phyloP scores from a whole-genome alignment of 1,140 invertebrate species.

The Leptinotarsa texana region DNA sequence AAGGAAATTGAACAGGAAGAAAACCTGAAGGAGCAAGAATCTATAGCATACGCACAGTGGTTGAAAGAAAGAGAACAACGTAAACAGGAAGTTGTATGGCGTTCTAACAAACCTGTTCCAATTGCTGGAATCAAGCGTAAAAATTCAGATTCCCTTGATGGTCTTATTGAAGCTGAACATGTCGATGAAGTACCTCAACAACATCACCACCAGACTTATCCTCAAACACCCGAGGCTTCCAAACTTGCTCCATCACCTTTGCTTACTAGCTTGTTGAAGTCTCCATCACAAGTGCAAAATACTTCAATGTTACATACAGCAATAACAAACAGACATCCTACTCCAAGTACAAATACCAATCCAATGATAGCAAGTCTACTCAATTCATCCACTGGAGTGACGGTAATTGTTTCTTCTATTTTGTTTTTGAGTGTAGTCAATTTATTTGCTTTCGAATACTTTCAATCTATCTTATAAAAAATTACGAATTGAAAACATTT shows the following conservation, averaged over 20 bases:
- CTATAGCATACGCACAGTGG: slow-evolving; percentile 66
- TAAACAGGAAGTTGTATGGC: slow-evolving; percentile 63
- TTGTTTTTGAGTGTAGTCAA: too few relatives aligned
- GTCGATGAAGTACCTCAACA: slow-evolving; percentile 43
- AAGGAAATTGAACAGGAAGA: slow-evolving; percentile 73
- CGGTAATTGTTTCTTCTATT: slow-evolving; percentile 31
- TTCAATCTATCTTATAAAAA: too few relatives aligned
- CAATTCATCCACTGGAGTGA: slow-evolving; percentile 58
- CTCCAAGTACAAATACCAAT: slow-evolving; percentile 46
- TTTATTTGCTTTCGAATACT: too few relatives aligned
- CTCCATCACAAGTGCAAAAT: slow-evolving; percentile 62
- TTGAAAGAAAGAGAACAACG: slow-evolving; percentile 71
- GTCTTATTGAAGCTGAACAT: slow-evolving; percentile 51
- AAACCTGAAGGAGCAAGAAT: slow-evolving; percentile 68
- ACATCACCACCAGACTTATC: slow-evolving; percentile 15
- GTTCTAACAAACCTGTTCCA: slow-evolving; percentile 50
- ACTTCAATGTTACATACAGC: slow-evolving; percentile 58
- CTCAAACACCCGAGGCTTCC: slow-evolving; percentile 35
- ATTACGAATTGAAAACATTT: too few relatives aligned
- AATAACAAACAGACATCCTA: slow-evolving; percentile 47
- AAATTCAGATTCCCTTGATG: slow-evolving; percentile 49
- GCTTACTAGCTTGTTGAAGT: slow-evolving; percentile 80
- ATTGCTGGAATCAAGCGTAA: slow-evolving; percentile 51
- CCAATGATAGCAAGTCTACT: slow-evolving; percentile 64
- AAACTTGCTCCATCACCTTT: slow-evolving; percentile 67